Evolutionary conservation across 2,888 invertebrate species (phyloP).

Genomic region (Pollenia amentaria): DNA sequence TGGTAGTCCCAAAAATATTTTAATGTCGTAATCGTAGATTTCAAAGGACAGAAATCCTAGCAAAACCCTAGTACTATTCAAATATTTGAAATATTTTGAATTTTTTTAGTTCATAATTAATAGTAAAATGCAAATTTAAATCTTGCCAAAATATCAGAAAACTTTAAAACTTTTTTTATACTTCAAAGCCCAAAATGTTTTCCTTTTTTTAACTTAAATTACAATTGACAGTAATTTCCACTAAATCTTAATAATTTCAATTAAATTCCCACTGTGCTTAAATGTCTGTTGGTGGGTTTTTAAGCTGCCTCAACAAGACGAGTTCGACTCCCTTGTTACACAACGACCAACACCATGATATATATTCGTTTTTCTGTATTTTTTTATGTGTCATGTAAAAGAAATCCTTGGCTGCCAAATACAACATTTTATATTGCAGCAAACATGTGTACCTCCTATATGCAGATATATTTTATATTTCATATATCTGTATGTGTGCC

Average conservation of each 20-base stretch:
- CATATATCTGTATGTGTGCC: constrained; percentile 44
- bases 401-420: constrained; percentile 62
- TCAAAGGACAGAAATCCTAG: too few species aligned
- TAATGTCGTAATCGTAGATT: too few species aligned
- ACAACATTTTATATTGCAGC: constrained; percentile 56
- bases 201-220: background rate
- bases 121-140: too few species aligned
- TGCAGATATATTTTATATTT: constrained; percentile 70
- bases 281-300: constrained; percentile 64
- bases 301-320: constrained; percentile 43
- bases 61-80: too few species aligned
- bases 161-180: too few species aligned
- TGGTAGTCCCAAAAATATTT: too few species aligned
- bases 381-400: constrained; percentile 20
- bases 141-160: too few species aligned
- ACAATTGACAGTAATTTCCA: constrained; percentile 45
- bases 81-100: too few species aligned
- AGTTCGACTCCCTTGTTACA: constrained; percentile 70
- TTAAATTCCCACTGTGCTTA: constrained; percentile 66
- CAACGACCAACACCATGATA: constrained; percentile 47
- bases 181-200: background rate
- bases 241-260: constrained; percentile 63
- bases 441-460: constrained; percentile 66
- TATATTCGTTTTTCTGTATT: background rate
- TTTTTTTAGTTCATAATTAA: too few species aligned